Evolutionary conservation across 2,113 vertebrate species (phyloP), one percentile per base, ranked within the genome.

Genomic region (Otus sunia): DNA sequence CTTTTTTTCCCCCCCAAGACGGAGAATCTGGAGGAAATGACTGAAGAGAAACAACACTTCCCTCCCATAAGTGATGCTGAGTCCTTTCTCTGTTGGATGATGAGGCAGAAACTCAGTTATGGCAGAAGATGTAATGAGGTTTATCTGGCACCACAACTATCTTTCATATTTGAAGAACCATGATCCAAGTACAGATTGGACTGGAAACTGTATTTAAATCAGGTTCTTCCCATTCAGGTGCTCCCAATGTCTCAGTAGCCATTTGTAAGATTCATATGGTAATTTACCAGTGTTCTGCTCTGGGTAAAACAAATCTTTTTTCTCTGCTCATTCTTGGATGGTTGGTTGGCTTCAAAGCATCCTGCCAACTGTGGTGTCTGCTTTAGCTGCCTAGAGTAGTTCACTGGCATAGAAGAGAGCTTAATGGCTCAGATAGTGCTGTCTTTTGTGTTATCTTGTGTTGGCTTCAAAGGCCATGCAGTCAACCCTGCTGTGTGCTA

Each of bases 31-130:
- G 55, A 86, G 76, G 86, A 96, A 95, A 94, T 74, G 6, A 47
- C 63, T 53, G 78, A 78, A 52, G 63, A 68, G 23, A 84, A 96
- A 58, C 17, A 60, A 21, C 32, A 36, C 53, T 93, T 93, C 71
- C 52, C 56, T 91, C 62, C 66, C 56, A 18, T 49, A 94, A 94
- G 49, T 45, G 80, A n/a, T 2, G 6, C 64, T 72, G 94, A 95
- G 66, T 88, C 72, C 71, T 89, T 92, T 89, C n/a, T 80, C 52
- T 81, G 39, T 64, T 91, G 69, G 80, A 84, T 90, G 74, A 78
- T 74, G 79, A 93, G 83, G 60, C 60, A 92, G 88, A 96, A 95
- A 94, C 62, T 85, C 86, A 69, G n/a, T 92, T 94, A 89, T 17
- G 53, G 52, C 77, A 91, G 83, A 81, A 89, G 86, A 58, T 52